Evolutionary conservation across 1,140 invertebrate genomes (phyloP), one percentile per base, ranked within the genome.

Genomic region (Tyrophagus putrescentiae): DNA sequence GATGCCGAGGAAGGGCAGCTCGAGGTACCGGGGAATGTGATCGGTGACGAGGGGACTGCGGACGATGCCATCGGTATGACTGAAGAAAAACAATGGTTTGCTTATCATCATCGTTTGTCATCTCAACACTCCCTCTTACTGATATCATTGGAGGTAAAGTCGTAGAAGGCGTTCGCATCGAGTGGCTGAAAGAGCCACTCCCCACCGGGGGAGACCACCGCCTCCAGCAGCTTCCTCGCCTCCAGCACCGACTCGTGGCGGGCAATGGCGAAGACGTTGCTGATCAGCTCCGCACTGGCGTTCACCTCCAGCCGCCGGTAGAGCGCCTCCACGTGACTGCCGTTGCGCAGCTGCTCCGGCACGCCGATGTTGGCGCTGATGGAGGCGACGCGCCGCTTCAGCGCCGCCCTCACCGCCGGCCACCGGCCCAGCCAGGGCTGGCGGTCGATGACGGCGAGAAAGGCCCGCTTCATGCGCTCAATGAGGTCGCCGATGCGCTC

Each of bases 391-490:
- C 79, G 62, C 60, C 25, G 9, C 18, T 61, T 64, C 13, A 64
- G 39, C 23, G 52, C 44, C 18, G 44, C 23, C 53, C 53, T 57
- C n/a, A 45, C 29, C n/a, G 29, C 50, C 39, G 44, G 18, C 4
- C 75, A 71, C 21, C 78, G 72, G 64, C 83, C 80, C 60, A 83
- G 73, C 81, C 81, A 83, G n/a, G 74, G 71, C 45, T 79, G 76
- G 32, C 75, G 70, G 34, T 74, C 66, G 39, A 83, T 73, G 4
- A 79, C 71, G 13, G 75, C 71, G 33, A 77, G 75, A 58, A 83
- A 76, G 2, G 81, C 76, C 31, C 76, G 68, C 63, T 79, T 76
- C 25, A 83, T 74, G 29, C 76, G 73, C 34, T 75, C 70, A 62
- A 83, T 80, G 68, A 83, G 76, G 28, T 75, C 68, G 48, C 76